phyloP scores from a whole-genome alignment of 2,113 vertebrate species.

The Pygoscelis adeliae region DNA sequence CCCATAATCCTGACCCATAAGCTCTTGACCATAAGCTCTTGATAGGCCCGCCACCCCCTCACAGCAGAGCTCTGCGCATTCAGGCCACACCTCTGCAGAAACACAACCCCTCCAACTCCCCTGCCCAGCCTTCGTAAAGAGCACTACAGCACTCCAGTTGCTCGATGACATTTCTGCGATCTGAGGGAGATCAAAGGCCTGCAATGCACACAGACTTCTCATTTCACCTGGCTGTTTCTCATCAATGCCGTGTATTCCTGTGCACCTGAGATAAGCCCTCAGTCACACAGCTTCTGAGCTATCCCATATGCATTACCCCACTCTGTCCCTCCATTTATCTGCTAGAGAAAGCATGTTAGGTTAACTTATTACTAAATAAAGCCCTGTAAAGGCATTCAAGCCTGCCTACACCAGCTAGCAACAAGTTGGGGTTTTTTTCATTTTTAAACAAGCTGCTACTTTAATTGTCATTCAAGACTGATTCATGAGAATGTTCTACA shows the following conservation, averaged over 20 bases:
- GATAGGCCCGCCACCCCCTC: fast-evolving
- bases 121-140: no score
- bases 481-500: background rate
- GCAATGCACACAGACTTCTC: background rate
- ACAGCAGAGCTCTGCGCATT: background rate
- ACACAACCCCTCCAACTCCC: background rate
- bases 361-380: background rate
- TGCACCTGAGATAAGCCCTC: background rate
- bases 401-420: background rate
- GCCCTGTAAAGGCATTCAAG: background rate
- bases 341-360: background rate
- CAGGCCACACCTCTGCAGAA: background rate
- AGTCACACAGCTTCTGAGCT: background rate
- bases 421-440: background rate
- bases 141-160: background rate
- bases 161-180: background rate
- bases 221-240: background rate
- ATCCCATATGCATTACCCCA: background rate
- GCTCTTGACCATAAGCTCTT: background rate
- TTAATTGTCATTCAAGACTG: background rate
- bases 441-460: background rate
- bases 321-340: background rate
- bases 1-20: background rate
- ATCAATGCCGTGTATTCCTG: background rate
- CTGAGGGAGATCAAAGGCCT: background rate